Evolutionary conservation across 2,797 vertebrate genomes (phyloP).

Genomic region (Chelon auratus): DNA sequence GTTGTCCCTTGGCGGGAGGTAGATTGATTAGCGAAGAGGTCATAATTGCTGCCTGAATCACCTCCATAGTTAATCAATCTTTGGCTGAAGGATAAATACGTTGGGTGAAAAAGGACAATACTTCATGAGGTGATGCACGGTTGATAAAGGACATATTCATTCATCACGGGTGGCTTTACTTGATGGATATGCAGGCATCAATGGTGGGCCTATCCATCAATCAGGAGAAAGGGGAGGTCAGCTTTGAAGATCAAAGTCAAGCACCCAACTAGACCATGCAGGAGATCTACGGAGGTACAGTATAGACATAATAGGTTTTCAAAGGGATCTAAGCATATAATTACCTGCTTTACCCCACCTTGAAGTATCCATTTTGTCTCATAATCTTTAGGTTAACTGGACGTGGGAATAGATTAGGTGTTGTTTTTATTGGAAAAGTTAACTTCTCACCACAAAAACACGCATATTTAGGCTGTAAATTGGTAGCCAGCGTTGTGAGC

Average conservation of each 20-base stretch:
- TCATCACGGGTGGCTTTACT: conserved; percentile 80
- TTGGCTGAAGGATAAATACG: conserved; percentile 80
- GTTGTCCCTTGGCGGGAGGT: conserved; percentile 48
- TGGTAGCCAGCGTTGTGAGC: background rate
- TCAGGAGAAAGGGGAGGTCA: conserved; percentile 79
- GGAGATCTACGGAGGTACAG: conserved; percentile 58
- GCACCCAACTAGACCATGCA: conserved; percentile 60
- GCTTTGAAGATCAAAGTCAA: conserved; percentile 85
- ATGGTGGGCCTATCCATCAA: conserved; percentile 78
- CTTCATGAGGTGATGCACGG: conserved; percentile 84
- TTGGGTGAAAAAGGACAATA: conserved; percentile 82
- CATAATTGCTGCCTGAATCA: conserved; percentile 85
- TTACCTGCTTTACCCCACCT: conserved; percentile 72
- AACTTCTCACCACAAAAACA: background rate
- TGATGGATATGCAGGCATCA: conserved; percentile 84
- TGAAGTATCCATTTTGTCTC: conserved; percentile 69
- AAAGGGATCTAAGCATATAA: conserved; percentile 62
- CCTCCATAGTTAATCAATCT: conserved; percentile 83
- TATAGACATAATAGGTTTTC: conserved; percentile 63
- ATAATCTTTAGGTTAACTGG: conserved; percentile 68
- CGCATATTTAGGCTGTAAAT: background rate
- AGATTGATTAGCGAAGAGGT: conserved; percentile 84
- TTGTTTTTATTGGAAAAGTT: background rate
- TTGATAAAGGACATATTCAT: conserved; percentile 87
- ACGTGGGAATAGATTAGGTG: conserved; percentile 63